Conservation (phyloP, 2,888 invertebrate genomes). For the Hipparchia semele region DNA sequence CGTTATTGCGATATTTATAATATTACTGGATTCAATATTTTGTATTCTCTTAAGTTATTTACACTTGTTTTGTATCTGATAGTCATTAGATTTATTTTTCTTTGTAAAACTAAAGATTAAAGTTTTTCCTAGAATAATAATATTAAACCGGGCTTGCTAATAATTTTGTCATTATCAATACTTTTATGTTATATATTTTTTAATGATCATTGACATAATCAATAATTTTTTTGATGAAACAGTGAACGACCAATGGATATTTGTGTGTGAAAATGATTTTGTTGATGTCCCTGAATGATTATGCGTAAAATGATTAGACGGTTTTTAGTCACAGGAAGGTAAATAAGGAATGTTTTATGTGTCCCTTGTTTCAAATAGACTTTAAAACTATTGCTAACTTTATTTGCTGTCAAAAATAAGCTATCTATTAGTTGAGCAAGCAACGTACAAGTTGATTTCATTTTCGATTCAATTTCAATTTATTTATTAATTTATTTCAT, state of each 20-base stretch:
- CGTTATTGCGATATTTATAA: too few relatives aligned
- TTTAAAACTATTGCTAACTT: too few relatives aligned
- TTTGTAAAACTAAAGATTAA: neutral
- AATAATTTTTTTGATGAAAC: neutral
- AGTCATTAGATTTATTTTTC: neutral
- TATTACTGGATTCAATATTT: neutral
- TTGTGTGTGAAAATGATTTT: conserved; percentile 16
- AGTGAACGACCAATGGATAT: neutral
- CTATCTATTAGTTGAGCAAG: too few relatives aligned
- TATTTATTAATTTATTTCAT: too few relatives aligned
- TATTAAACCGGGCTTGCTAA: too few relatives aligned
- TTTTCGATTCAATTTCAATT: too few relatives aligned
- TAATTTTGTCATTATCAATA: neutral
- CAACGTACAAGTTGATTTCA: too few relatives aligned
- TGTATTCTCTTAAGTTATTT: neutral
- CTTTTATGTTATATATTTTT: neutral
- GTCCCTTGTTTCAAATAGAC: too few relatives aligned
- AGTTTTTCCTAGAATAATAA: too few relatives aligned
- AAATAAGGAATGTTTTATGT: conserved; percentile 44
- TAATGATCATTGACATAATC: neutral
- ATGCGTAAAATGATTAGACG: conserved; percentile 25
- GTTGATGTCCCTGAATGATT: conserved; percentile 26
- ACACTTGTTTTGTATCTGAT: too few relatives aligned
- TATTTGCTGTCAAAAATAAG: too few relatives aligned
- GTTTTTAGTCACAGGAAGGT: conserved; percentile 35